Conservation (phyloP, 2,797 vertebrate species). For the Selene dorsalis region DNA sequence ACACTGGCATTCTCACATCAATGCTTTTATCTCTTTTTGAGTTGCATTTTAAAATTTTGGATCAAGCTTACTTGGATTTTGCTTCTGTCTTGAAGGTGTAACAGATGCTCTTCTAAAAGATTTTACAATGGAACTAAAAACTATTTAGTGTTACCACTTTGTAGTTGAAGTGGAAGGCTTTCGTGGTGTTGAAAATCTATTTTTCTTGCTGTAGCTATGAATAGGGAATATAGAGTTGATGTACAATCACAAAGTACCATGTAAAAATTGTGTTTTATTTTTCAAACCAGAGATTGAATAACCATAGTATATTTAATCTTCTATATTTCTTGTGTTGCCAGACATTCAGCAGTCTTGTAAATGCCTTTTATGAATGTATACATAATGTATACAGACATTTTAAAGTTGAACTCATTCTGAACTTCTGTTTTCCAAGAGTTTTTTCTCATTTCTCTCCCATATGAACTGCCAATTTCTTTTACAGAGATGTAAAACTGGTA, state of each 20-base stretch:
- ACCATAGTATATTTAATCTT: conserved; percentile 80
- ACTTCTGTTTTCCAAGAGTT: conserved; percentile 69
- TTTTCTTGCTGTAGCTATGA: conserved; percentile 79
- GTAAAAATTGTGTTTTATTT: conserved; percentile 80
- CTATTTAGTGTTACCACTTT: conserved; percentile 63
- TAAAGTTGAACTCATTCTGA: conserved; percentile 60
- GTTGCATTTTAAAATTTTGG: conserved; percentile 59
- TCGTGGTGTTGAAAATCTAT: conserved; percentile 78
- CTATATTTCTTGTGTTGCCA: conserved; percentile 78
- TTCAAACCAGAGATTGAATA: conserved; percentile 79
- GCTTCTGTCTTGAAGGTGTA: conserved; percentile 57
- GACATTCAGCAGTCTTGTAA: conserved; percentile 74
- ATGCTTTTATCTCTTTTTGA: conserved; percentile 56
- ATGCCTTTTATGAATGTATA: conserved; percentile 78
- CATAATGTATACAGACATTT: conserved; percentile 71
- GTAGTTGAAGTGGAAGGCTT: conserved; percentile 71
- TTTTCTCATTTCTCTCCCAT: conserved; percentile 66
- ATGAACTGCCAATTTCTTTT: conserved; percentile 80
- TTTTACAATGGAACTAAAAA: conserved; percentile 69
- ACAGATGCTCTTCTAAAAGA: conserved; percentile 53
- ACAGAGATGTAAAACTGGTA: conserved; percentile 58
- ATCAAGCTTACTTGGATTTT: conserved; percentile 59
- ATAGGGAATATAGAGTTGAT: conserved; percentile 73
- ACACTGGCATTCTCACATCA: conserved; percentile 71
- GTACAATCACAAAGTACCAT: conserved; percentile 75